Conservation (phyloP, 2,888 invertebrate species). For the Drosophila cyrtoloma region DNA sequence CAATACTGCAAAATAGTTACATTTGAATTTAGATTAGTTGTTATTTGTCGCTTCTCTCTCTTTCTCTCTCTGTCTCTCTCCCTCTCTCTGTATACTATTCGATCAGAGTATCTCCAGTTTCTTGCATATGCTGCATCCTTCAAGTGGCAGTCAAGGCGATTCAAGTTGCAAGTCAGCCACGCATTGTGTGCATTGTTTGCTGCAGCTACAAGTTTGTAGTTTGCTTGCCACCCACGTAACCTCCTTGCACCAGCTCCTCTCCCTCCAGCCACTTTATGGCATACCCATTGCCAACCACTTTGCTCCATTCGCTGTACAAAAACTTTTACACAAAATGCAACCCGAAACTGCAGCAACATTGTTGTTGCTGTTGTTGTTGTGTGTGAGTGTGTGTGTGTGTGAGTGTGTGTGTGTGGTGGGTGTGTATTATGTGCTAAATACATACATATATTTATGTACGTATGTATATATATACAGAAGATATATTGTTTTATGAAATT, state of each 20-base stretch:
- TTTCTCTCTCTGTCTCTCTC: neutral
- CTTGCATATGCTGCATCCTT: slow-evolving; percentile 23
- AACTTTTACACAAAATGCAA: slow-evolving; percentile 72
- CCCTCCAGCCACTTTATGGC: neutral
- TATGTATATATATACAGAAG: neutral
- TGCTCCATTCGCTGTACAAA: slow-evolving; percentile 56
- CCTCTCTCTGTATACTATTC: neutral
- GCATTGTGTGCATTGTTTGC: slow-evolving; percentile 13
- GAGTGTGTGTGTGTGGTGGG: slow-evolving; percentile 6
- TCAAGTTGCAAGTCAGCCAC: slow-evolving; percentile 59
- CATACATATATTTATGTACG: neutral
- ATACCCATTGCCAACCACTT: slow-evolving; percentile 16
- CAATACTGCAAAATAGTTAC: neutral
- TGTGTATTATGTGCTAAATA: slow-evolving; percentile 11
- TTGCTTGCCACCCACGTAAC: slow-evolving; percentile 10
- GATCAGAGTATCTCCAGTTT: slow-evolving; percentile 36
- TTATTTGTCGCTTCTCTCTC: neutral
- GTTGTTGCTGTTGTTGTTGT: slow-evolving; percentile 13
- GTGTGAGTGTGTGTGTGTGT: slow-evolving; percentile 18
- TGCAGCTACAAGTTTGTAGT: slow-evolving; percentile 43
- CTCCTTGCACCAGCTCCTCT: neutral
- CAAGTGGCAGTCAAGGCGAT: slow-evolving; percentile 64
- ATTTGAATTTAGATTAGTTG: neutral
- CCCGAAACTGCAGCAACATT: slow-evolving; percentile 60
- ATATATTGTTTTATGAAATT: slow-evolving; percentile 71